Evolutionary conservation across 1,140 invertebrate genomes (phyloP).

Genomic region (Dinothrombium tinctorium): DNA sequence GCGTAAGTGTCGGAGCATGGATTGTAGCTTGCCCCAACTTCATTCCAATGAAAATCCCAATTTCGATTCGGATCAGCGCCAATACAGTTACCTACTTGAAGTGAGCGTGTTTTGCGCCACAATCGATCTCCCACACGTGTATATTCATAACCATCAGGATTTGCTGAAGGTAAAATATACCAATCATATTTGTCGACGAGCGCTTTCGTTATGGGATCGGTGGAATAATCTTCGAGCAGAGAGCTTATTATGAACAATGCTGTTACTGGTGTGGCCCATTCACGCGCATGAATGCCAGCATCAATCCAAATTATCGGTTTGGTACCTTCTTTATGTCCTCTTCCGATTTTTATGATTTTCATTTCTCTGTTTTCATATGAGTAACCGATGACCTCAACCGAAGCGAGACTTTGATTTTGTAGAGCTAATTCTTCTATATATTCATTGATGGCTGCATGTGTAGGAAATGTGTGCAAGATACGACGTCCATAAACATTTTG

Average conservation of each 20-base stretch:
- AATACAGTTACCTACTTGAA: too few relatives aligned
- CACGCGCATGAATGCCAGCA: conserved; percentile 45
- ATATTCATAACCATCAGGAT: conserved; percentile 44
- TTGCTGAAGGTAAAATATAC: conserved; percentile 26
- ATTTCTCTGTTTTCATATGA: conserved; percentile 18
- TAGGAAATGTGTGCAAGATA: too few relatives aligned
- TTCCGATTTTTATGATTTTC: neutral
- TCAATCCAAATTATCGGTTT: conserved; percentile 32
- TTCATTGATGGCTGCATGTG: neutral
- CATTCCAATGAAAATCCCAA: too few relatives aligned
- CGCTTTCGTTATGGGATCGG: neutral
- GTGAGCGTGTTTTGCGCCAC: conserved; percentile 17
- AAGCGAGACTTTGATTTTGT: neutral
- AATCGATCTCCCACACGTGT: conserved; percentile 19
- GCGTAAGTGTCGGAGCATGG: too few relatives aligned
- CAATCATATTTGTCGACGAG: conserved; percentile 17
- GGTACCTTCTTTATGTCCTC: conserved; percentile 10
- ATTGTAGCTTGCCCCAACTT: too few relatives aligned
- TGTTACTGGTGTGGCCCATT: conserved; percentile 46
- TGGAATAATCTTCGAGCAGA: conserved; percentile 27
- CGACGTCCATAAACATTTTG: too few relatives aligned
- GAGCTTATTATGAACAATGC: conserved; percentile 38
- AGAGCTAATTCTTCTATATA: neutral
- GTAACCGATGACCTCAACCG: conserved; percentile 19
- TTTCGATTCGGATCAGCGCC: too few relatives aligned